Base-by-base conservation (phyloP, 2,797 vertebrate species). In the Hydrolagus colliei region DNA sequence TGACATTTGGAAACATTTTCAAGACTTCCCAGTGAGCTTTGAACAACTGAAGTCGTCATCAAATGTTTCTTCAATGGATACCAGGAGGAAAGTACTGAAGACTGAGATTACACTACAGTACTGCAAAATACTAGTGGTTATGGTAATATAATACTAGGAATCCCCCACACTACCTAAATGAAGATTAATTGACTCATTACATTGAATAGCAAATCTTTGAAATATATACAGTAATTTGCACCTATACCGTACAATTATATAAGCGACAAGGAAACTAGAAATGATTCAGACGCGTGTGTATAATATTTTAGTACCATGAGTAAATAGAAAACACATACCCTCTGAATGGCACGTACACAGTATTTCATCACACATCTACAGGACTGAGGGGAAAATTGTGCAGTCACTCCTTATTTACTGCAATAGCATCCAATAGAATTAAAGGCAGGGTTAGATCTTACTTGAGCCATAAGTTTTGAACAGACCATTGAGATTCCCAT, bases 111-210 rank as follows among this genome's bases (percentile, higher is more conserved):
- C 41, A 52, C 41, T 52, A 3, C 41, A 52, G 41, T 52, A 84
- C 32, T 71, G 65, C 65, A 71, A 84, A 68, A 65, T 32, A 82
- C 62, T 32, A 16, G 41, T 82, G 32, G 41, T 84, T 41, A 84
- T 71, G 65, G 79, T 84, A 84, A 84, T 41, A 18, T 84, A 32
- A 16, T 65, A 82, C 27, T 84, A 7, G 79, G 79, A 71, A 84
- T 84, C 10, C 35, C 75, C 79, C 65, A 71, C 27, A 65, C 27
- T 68, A 71, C 14, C 35, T 18, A 41, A 84, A 71, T 20, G 35
- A 32, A 41, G 65, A 84, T 71, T 71, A 35, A 84, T 22, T 82
- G 62, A 67, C 27, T 67, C 65, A 67, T 84, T 84, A 32, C 32
- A 71, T 20, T 71, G 65, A 84, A 84, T 18, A 71, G 65, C 65